Evolutionary conservation across 2,797 vertebrate species (phyloP).

Genomic region (Pseudopleuronectes americanus): DNA sequence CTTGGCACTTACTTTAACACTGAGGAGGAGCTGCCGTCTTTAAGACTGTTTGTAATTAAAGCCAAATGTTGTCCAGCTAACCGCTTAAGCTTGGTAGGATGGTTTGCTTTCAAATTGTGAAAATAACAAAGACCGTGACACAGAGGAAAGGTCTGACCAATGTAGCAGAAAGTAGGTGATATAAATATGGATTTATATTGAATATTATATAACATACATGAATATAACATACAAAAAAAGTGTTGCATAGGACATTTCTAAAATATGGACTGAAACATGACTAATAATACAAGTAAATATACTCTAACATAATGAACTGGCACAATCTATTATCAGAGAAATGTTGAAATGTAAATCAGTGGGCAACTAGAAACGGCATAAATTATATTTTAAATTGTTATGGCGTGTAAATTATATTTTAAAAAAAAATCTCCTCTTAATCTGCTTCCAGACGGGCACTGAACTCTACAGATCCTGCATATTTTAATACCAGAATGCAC

Average conservation of each 20-base stretch:
- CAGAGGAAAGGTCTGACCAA: constrained; percentile 18
- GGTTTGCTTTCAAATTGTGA: constrained; percentile 25
- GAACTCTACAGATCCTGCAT: too few relatives aligned
- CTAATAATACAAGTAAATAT: too few relatives aligned
- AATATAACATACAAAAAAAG: not conserved
- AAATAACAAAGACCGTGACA: constrained; percentile 41
- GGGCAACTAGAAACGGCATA: not conserved
- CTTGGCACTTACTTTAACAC: constrained; percentile 10
- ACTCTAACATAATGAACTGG: too few relatives aligned
- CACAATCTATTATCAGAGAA: too few relatives aligned
- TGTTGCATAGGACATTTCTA: too few relatives aligned
- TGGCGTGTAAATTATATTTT: too few relatives aligned
- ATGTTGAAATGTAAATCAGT: not conserved
- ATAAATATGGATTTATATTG: constrained; percentile 22
- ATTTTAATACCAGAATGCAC: too few relatives aligned
- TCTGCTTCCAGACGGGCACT: too few relatives aligned
- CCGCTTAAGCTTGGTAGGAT: constrained; percentile 16
- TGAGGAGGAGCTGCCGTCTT: constrained; percentile 17
- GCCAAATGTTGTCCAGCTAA: constrained; percentile 25
- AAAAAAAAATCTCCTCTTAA: too few relatives aligned
- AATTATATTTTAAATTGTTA: too few relatives aligned
- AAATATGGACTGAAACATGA: too few relatives aligned
- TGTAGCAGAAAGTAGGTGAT: constrained; percentile 5
- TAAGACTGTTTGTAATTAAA: constrained; percentile 14
- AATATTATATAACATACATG: too few relatives aligned